Base-by-base conservation (phyloP, 2,888 invertebrate species). In the Junonia oenone region DNA sequence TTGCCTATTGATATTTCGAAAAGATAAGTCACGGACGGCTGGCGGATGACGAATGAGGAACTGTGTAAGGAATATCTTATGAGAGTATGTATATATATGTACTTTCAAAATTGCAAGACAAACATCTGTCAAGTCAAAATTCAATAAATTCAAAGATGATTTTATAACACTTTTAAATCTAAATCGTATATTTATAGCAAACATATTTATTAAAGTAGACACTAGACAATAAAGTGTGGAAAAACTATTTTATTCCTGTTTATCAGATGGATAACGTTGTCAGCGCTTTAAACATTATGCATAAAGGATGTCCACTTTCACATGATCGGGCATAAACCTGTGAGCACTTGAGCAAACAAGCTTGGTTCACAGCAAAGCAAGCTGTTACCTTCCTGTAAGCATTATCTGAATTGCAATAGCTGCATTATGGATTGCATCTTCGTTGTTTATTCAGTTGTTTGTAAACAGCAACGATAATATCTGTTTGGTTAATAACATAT, bases 1-100 rank as follows among this genome's bases (percentile, higher is more conserved):
- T 63, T 55, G 63, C 50, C 58, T 63, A 64, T 63, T 63, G 64
- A 67, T 65, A 63, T 63, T 66, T 61, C 52, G 45, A 15, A 51
- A 51, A 53, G 58, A 55, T 64, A 64, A 61, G 54, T 56, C 51
- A 54, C 56, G 51, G 47, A 48, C 29, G 49, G 26, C 45, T 54
- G 47, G 51, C 48, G 48, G 46, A 56, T 59, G 61, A 55, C 45
- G 55, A 58, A 63, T 59, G 49, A 38, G 46, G 48, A 51, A 9
- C 48, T 50, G 38, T 19, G 51, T 47, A 54, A 33, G 17, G 22
- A 45, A 53, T 61, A 56, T 48, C 26, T 56, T 53, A 50, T 47
- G 35, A 45, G 19, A 17, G 19, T 27, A 14, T 22, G 27, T 26
- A 22, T 13, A 11, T 33, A 15, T 27, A 14, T 22, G 27, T 26